Base-by-base conservation (phyloP, 2,113 vertebrate genomes). In the Mugil cephalus region DNA sequence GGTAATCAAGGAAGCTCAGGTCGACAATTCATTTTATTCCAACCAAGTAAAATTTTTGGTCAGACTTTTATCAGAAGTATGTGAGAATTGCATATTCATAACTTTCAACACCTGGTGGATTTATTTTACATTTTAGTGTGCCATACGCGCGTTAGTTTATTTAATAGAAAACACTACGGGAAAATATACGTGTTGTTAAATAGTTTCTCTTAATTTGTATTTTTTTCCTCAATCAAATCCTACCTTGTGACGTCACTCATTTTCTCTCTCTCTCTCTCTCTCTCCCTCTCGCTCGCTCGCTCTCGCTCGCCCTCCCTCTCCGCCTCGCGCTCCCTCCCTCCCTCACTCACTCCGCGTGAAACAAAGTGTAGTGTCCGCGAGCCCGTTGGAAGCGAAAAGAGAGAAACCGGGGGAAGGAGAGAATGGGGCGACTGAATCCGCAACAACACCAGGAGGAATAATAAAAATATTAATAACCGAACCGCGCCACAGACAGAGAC, bases 331-430 rank as follows among this genome's bases (percentile, higher is more conserved):
- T 2, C 68, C n/a, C 79, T 1, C 67, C 1, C 75, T 1, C 70
- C 0, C 73, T 38, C 67, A 0, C 80, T 67, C 80, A 4, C 67
- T 86, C 79, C 40, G 78, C 77, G 84, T 84, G 87, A 80, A 85
- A 88, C 84, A 84, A 91, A 90, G 85, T 91, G 75, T 51, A 7
- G 86, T 38, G 85, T 88, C 84, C 79, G 73, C 75, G 77, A 55
- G 82, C 78, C 73, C 65, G 64, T n/a, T 38, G 77, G 76, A 87
- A 85, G 86, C 80, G 71, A 78, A 74, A 73, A 76, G 46, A 84
- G 68, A 88, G 66, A 80, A 63, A 65, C 64, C 73, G 65, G 77
- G 79, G 75, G 54, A 71, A 74, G 69, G 77, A 85, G 78, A 86
- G 83, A 84, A 90, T 92, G 91, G 89, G 42, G 88, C 75, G 64